Conservation (phyloP, 2,888 invertebrate species). For the Bugula neritina region DNA sequence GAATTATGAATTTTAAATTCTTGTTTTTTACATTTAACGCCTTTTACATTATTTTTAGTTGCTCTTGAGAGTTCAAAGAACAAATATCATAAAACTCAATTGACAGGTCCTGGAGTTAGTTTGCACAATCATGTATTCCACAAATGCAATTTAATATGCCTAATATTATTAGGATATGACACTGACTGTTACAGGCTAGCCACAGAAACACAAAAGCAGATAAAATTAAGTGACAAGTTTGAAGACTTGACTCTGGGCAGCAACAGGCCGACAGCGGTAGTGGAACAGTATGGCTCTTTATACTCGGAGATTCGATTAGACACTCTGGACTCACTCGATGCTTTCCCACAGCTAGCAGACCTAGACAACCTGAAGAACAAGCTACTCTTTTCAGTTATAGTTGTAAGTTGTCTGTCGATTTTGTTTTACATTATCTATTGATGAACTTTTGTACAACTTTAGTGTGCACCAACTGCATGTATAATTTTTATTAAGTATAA, state of each 20-base stretch:
- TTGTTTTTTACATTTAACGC: not conserved
- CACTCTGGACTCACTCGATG: slow-evolving; percentile 76
- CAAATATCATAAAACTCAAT: no score
- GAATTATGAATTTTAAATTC: not conserved
- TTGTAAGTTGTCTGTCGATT: slow-evolving; percentile 66
- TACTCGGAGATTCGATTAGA: slow-evolving; percentile 79
- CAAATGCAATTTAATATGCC: no score
- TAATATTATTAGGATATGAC: no score
- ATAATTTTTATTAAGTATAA: no score
- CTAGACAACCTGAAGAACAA: slow-evolving; percentile 86
- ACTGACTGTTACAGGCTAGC: not conserved
- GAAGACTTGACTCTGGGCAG: slow-evolving; percentile 50
- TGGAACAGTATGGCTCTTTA: slow-evolving; percentile 75
- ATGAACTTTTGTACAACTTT: no score
- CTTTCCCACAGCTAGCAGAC: slow-evolving; percentile 71
- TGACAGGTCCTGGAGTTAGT: no score
- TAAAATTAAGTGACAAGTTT: slow-evolving; percentile 35
- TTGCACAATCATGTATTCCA: no score
- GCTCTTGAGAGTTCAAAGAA: no score
- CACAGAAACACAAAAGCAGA: slow-evolving; percentile 3
- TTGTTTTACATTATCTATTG: no score
- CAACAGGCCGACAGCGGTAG: slow-evolving; percentile 56
- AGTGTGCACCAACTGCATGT: no score
- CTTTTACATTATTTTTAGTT: not conserved
- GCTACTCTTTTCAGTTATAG: slow-evolving; percentile 89